These are phyloP conservation scores for Aphaenogaster floridana DNA, from an alignment of 1,140 invertebrate genomes.

Conservation along the genomic window DNA sequence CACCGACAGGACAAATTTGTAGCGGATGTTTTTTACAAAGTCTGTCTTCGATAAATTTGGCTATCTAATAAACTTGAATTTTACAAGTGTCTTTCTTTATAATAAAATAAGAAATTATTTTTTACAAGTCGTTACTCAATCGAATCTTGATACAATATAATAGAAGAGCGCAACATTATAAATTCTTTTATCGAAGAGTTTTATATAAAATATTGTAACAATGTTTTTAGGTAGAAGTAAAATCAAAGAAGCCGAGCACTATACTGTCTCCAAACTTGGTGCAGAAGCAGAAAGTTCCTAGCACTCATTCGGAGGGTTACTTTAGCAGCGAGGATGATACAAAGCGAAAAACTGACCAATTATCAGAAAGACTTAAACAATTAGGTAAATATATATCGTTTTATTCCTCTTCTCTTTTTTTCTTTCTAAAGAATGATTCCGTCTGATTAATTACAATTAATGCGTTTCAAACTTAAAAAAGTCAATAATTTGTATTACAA, in stretches of 20 bases:
- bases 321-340: slow-evolving; percentile 89
- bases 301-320: slow-evolving; percentile 90
- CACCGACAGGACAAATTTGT: not conserved
- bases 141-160: not conserved
- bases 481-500: not conserved
- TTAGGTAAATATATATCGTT: slow-evolving; percentile 71
- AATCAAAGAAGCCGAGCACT: slow-evolving; percentile 86
- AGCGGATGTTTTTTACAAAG: not conserved
- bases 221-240: slow-evolving; percentile 77
- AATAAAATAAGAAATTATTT: slow-evolving; percentile 3
- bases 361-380: slow-evolving; percentile 79
- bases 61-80: not conserved
- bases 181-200: not conserved
- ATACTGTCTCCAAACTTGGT: slow-evolving; percentile 74
- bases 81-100: not conserved
- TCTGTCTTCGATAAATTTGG: not conserved
- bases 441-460: not conserved
- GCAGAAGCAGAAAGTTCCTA: slow-evolving; percentile 87
- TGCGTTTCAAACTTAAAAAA: slow-evolving; percentile 2
- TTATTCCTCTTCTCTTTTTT: not conserved
- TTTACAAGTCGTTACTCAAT: not conserved
- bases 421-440: not conserved
- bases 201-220: slow-evolving; percentile 7
- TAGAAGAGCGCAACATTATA: not conserved
- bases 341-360: slow-evolving; percentile 79